Evolutionary conservation across 2,797 vertebrate species (phyloP).

Genomic region (Huso huso): DNA sequence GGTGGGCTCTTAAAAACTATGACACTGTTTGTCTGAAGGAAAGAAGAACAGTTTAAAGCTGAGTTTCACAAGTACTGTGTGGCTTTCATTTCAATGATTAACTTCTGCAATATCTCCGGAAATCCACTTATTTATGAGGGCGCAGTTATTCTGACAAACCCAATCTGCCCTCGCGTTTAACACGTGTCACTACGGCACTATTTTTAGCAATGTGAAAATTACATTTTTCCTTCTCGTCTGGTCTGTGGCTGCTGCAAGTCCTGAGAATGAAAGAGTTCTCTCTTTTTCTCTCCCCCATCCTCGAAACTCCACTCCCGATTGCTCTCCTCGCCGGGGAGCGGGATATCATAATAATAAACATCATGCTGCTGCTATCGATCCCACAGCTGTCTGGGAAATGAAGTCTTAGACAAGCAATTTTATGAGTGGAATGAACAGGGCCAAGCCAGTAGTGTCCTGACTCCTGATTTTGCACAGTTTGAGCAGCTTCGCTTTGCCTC

Average conservation of each 20-base stretch:
- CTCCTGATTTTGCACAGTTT: constrained; percentile 34
- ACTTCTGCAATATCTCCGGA: not conserved
- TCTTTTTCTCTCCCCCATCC: not conserved
- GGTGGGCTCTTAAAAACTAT: too few species aligned
- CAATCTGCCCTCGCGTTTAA: not conserved
- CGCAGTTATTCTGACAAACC: not conserved
- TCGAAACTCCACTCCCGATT: not conserved
- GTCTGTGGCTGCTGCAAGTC: not conserved
- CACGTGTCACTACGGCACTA: not conserved
- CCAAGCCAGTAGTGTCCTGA: constrained; percentile 3
- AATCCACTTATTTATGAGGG: not conserved
- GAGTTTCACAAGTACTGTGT: not conserved
- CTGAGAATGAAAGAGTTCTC: not conserved
- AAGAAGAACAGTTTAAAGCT: too few species aligned
- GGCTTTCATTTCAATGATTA: not conserved
- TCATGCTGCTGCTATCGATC: constrained; percentile 45
- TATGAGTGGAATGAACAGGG: constrained; percentile 22
- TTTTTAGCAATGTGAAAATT: not conserved
- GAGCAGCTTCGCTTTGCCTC: constrained; percentile 23
- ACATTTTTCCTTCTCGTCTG: not conserved
- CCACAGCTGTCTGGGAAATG: constrained; percentile 33
- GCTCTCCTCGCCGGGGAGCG: constrained; percentile 23
- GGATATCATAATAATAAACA: constrained; percentile 36
- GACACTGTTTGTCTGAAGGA: too few species aligned
- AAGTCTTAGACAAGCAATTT: constrained; percentile 28